phyloP scores from a whole-genome alignment of 2,113 vertebrate genomes.

The Syngnathoides biaculeatus region DNA sequence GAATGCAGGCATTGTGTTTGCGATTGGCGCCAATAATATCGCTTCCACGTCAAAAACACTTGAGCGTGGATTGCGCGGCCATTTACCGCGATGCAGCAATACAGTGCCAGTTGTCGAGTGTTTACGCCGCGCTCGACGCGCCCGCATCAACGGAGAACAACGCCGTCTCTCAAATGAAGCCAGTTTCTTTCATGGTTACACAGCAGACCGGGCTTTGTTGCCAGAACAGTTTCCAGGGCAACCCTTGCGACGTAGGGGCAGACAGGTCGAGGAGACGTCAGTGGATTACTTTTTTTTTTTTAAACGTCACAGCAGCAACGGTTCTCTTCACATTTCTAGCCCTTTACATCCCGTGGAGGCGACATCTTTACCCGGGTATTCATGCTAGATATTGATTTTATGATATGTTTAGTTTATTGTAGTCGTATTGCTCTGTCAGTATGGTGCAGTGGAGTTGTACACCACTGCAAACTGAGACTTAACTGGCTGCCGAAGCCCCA shows the following conservation, averaged over 20 bases:
- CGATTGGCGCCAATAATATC: background rate
- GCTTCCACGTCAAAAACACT: background rate
- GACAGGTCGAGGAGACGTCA: background rate
- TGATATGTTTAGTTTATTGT: background rate
- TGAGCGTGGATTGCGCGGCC: background rate
- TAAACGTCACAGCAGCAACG: slow-evolving; percentile 9
- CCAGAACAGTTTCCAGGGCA: slow-evolving; percentile 27
- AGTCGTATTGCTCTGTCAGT: background rate
- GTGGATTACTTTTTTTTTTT: slow-evolving; percentile 7
- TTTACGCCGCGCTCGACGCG: slow-evolving; percentile 18
- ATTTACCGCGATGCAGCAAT: slow-evolving; percentile 16
- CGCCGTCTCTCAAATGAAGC: background rate
- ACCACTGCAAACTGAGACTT: background rate
- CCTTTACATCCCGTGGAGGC: slow-evolving; percentile 1
- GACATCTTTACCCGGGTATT: background rate
- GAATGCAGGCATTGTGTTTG: background rate
- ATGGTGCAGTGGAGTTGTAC: background rate
- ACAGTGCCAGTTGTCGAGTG: slow-evolving; percentile 14
- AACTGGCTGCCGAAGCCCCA: no score
- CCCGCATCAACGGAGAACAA: background rate
- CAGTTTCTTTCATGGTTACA: slow-evolving; percentile 11
- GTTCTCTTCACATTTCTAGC: slow-evolving; percentile 11
- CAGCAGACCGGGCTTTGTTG: slow-evolving; percentile 16
- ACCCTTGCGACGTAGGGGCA: slow-evolving; percentile 18
- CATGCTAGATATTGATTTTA: background rate